Base-by-base conservation (phyloP, 2,113 vertebrate species). In the Phoxinus phoxinus region DNA sequence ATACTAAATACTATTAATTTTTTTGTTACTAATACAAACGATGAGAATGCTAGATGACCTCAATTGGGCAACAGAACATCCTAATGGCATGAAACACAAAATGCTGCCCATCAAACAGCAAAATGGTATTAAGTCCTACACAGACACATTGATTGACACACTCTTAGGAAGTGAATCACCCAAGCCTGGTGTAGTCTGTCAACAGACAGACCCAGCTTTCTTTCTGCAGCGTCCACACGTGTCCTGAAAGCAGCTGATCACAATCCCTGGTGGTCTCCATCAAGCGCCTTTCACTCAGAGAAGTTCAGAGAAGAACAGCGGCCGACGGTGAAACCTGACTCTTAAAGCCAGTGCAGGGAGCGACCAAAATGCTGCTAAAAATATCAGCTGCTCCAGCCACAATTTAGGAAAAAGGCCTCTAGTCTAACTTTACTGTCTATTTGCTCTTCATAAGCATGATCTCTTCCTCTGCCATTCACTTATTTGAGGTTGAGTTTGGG, bases 331-430 rank as follows among this genome's bases (percentile, higher is more conserved):
- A 86, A 88, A 85, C 84, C 23, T 71, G 85, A 86, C 78, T 81
- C 87, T 58, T 41, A 25, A 32, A 81, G 71, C 71, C 85, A 30
- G 10, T 37, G 41, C 76, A 84, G 79, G 76, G 59, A 86, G 74
- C 46, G 32, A 61, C 30, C 48, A 71, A 74, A 56, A 53, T 48
- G 25, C 76, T 86, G 87, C 73, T 91, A 89, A 87, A 90, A 83
- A 89, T 86, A 86, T 84, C 78, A 87, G 83, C 48, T 21, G 35
- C 30, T 83, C 61, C n/a, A 56, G 63, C 58, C 58, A 61, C 65
- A 71, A 44, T 73, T 76, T 44, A 79, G 85, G 78, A 48, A 67
- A 59, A 23, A 84, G 76, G 59, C 76, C 41, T 17, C 15, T 11
- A 48, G 76, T 35, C 44, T 80, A 75, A 48, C 65, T 84, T 58